Conservation (phyloP, 2,888 invertebrate genomes). For the Pocota personata region DNA sequence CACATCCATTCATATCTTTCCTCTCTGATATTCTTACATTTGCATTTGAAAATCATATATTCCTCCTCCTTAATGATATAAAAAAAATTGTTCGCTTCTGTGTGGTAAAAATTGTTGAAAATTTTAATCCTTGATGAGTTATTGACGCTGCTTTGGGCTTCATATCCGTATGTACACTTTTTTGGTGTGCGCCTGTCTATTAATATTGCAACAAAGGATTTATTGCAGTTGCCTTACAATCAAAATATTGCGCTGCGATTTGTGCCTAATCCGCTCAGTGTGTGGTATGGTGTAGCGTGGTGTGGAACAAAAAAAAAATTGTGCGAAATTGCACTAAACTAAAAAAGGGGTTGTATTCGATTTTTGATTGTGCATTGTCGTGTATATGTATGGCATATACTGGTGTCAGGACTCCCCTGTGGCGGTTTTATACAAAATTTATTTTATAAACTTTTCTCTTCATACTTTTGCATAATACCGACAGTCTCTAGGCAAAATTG, state of each 20-base stretch:
- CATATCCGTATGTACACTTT: not conserved
- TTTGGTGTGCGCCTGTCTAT: slow-evolving; percentile 35
- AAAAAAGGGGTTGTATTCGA: slow-evolving; percentile 6
- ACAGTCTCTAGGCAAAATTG: slow-evolving; percentile 17
- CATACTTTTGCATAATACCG: slow-evolving; percentile 5
- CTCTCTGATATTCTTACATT: not conserved
- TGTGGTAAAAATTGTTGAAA: slow-evolving; percentile 20
- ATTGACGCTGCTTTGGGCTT: slow-evolving; percentile 30
- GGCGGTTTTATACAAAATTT: slow-evolving; percentile 60
- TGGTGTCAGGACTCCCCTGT: slow-evolving; percentile 42
- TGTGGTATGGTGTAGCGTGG: slow-evolving; percentile 2
- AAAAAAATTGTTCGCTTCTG: not conserved
- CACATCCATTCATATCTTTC: not conserved
- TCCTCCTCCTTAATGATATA: not conserved
- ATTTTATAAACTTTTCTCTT: slow-evolving; percentile 48
- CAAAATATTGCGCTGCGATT: slow-evolving; percentile 66
- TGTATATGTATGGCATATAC: not conserved
- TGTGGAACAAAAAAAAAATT: not conserved
- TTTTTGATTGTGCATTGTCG: slow-evolving; percentile 22
- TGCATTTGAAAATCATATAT: slow-evolving; percentile 17
- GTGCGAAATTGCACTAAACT: not conserved
- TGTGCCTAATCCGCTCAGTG: slow-evolving; percentile 55
- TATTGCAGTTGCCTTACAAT: slow-evolving; percentile 63
- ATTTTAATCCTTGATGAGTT: slow-evolving; percentile 62
- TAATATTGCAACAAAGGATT: slow-evolving; percentile 59